These are phyloP conservation scores for Holcopasites calliopsidis DNA, from an alignment of 1,140 invertebrate genomes.

Conservation along the genomic window DNA sequence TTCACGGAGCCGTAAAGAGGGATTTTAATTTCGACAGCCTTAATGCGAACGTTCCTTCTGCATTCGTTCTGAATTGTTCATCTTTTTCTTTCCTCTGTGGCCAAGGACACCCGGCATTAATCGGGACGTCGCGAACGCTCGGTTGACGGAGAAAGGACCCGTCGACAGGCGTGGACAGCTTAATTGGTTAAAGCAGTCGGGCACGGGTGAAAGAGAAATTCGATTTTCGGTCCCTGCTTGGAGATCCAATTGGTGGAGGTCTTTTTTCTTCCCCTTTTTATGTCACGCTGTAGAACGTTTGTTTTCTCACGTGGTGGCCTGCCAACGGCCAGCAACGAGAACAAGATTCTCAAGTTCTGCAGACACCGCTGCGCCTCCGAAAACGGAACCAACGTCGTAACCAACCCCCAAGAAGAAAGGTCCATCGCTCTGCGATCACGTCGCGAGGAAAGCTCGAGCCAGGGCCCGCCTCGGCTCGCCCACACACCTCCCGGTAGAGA, in stretches of 20 bases:
- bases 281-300: background rate
- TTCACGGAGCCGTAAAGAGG: background rate
- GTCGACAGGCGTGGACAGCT: conserved; percentile 28
- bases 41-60: background rate
- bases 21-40: too few relatives aligned
- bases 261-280: conserved; percentile 8
- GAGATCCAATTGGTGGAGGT: conserved; percentile 14
- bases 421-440: background rate
- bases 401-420: background rate
- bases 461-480: background rate
- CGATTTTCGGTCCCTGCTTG: conserved; percentile 11
- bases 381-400: too few relatives aligned
- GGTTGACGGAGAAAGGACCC: background rate
- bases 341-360: too few relatives aligned
- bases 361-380: too few relatives aligned
- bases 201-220: conserved; percentile 27
- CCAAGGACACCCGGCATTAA: conserved; percentile 21
- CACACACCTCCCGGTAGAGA: conserved; percentile 5
- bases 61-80: background rate
- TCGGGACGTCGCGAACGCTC: conserved; percentile 1
- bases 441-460: background rate
- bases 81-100: background rate
- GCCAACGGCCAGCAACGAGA: too few relatives aligned
- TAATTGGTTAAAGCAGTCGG: conserved; percentile 25
- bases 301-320: conserved; percentile 12